These are phyloP conservation scores for Limnephilus rhombicus DNA, from an alignment of 2,888 invertebrate species.

Conservation along the genomic window DNA sequence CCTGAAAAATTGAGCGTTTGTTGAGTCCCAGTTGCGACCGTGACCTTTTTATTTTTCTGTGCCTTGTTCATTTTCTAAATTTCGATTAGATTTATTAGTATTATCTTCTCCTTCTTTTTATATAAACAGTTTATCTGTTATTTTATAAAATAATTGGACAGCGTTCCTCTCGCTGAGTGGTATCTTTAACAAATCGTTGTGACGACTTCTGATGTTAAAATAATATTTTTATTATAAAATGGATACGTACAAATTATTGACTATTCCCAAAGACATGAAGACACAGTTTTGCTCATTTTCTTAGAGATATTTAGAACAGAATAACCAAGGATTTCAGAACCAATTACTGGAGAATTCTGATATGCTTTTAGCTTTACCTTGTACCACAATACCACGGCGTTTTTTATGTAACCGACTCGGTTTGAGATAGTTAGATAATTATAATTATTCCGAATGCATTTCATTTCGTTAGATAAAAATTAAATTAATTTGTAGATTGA, in stretches of 20 bases:
- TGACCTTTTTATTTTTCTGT: no score
- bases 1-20: no score
- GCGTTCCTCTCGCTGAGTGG: no score
- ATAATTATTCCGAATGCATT: background rate
- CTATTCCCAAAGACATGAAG: background rate
- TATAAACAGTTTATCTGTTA: no score
- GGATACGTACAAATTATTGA: background rate
- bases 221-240: no score
- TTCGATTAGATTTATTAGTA: no score
- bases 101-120: no score
- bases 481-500: background rate
- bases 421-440: background rate
- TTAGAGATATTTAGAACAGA: background rate
- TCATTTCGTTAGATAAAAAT: background rate
- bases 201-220: no score
- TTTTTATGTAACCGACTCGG: background rate
- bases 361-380: background rate
- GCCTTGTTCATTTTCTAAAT: no score
- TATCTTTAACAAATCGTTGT: no score
- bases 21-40: no score
- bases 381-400: background rate
- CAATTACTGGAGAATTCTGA: background rate
- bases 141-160: no score
- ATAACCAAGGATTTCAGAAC: background rate
- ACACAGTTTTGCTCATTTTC: background rate